A percentile compares a stretch with the other conserved stretches of the same genome.
These are phyloP conservation scores for Aethina tumida DNA, from an alignment of 1,140 invertebrate species.

Conservation along the genomic window DNA sequence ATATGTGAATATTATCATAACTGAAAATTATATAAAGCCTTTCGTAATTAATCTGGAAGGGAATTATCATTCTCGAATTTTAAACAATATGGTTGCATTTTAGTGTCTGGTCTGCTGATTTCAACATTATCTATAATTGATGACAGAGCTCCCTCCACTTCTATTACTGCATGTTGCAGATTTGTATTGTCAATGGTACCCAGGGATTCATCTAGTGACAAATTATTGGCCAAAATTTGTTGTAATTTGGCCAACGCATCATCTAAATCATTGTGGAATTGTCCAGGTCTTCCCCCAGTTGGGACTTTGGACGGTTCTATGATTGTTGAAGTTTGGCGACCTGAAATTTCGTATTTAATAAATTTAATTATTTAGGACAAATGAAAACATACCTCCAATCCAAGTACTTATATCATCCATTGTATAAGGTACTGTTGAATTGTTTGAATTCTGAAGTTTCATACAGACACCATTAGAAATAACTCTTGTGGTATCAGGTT, in stretches of 20 bases:
- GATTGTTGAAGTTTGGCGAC: neutral
- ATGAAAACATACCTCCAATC: conserved; percentile 36
- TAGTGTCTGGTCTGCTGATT: conserved; percentile 29
- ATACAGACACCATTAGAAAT: too few species aligned
- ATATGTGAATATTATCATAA: too few species aligned
- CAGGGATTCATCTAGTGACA: conserved; percentile 42
- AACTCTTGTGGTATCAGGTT: neutral
- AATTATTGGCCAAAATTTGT: conserved; percentile 49
- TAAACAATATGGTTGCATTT: too few species aligned
- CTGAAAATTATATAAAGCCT: too few species aligned
- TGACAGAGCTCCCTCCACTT: conserved; percentile 49
- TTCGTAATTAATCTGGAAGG: too few species aligned
- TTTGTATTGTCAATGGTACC: conserved; percentile 45
- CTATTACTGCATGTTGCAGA: conserved; percentile 45
- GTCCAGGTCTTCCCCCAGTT: conserved; percentile 2
- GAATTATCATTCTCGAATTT: too few species aligned
- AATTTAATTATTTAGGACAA: conserved; percentile 1
- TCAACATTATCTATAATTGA: conserved; percentile 43
- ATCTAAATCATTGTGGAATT: conserved; percentile 46
- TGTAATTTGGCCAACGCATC: conserved; percentile 47
- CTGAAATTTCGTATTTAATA: neutral
- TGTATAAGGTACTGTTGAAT: conserved; percentile 36
- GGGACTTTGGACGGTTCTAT: neutral
- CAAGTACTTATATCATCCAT: conserved; percentile 47
- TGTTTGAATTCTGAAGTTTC: neutral